Percentiles rank a stretch among this genome's conserved stretches.
Evolutionary conservation across 2,888 invertebrate species (phyloP).

Genomic region (Yponomeuta evonymella): DNA sequence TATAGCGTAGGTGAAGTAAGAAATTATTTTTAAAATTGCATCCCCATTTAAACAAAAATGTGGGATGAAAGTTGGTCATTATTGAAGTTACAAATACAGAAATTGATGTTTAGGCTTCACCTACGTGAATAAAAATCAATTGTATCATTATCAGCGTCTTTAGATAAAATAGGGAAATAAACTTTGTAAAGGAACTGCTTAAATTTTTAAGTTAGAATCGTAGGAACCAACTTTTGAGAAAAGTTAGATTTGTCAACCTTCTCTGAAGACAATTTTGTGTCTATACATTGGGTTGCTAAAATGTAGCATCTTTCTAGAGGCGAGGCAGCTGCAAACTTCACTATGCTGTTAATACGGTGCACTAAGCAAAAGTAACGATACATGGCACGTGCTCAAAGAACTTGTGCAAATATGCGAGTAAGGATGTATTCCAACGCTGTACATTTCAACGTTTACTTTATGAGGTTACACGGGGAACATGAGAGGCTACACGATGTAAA

Average conservation of each 20-base stretch:
- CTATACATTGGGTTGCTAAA: background rate
- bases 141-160: too few species aligned
- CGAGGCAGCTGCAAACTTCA: background rate
- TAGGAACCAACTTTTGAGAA: background rate
- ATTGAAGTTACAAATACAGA: too few species aligned
- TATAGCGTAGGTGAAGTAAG: too few species aligned
- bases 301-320: background rate
- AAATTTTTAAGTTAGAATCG: too few species aligned
- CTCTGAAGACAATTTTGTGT: background rate
- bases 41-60: too few species aligned
- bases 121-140: too few species aligned
- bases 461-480: background rate
- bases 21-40: too few species aligned
- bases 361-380: slow-evolving; percentile 1
- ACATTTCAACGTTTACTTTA: background rate
- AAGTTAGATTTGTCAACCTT: background rate
- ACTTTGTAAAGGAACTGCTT: too few species aligned
- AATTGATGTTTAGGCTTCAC: too few species aligned
- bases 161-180: too few species aligned
- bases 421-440: background rate
- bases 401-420: background rate
- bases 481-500: too few species aligned
- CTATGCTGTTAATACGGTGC: background rate
- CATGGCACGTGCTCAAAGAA: background rate
- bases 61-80: too few species aligned